Evolutionary conservation across 1,140 invertebrate species (phyloP), one percentile per base, ranked within the genome.

Genomic region (Catajapyx aquilonaris): DNA sequence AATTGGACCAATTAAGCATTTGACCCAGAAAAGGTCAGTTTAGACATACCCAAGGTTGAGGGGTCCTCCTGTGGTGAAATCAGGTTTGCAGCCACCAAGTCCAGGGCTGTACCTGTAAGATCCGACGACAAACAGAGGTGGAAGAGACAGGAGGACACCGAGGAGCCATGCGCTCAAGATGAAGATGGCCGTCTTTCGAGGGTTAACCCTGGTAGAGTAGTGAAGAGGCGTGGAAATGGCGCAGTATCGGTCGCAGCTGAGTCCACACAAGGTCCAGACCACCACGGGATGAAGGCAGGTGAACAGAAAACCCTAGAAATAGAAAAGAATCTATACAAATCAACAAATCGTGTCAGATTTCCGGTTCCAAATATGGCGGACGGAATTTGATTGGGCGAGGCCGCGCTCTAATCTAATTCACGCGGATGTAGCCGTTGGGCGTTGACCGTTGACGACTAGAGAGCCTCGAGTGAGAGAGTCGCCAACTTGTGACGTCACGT

Each of bases 161-260:
- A 13, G 7, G 23, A 28, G 7, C 23, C 7, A 28, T 7, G 23
- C 23, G 23, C 7, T 28, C 23, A 13, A 28, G 23, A 28, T 28
- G 16, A 62, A 64, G 4, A 60, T 40, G 15, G 52, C 52, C 11
- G 65, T 71, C 56, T 68, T 69, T 41, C 62, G 62, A 0, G 71
- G 68, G 33, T 68, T 77, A 1, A 81, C 72, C 32, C 79, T 59
- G 20, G 72, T 66, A 5, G 68, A 66, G 52, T 80, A 81, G 52
- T 80, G 76, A 25, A 83, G 51, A 2, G 79, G 78, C 2, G 75
- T 66, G 2, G 75, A 69, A 31, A 83, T 81, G 16, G 77, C 76
- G 44, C 73, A 76, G 45, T 76, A 81, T 40, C 76, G 64, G 56
- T 81, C 77, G 43, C 74, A 77, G 49, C 80, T 79, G 25, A 81